Evolutionary conservation across 1,140 invertebrate species (phyloP), one percentile per base, ranked within the genome.

Genomic region (Brachionus angularis): DNA sequence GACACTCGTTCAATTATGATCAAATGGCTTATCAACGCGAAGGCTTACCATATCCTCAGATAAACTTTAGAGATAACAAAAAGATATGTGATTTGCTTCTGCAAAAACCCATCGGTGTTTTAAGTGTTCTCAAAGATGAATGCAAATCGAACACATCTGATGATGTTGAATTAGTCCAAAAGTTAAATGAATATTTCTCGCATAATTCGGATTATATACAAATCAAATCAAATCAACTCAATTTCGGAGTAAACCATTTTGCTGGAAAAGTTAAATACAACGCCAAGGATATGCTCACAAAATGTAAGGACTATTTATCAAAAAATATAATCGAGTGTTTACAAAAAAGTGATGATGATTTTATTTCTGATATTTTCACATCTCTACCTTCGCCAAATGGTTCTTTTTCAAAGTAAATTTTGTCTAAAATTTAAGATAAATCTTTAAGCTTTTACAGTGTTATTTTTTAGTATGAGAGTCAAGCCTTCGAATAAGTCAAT

Each of bases 271-370:
- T 70, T 7, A 52, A 52, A 44, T 52, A 70, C 21, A 27, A 33
- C 12, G 67, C 47, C 18, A 42, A 44, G 21, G 18, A 25, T n/a
- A 50, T 70, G 46, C 8, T 70, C 1, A 8, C n/a, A 7, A 70
- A 52, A 21, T 34, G 46, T 34, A 27, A 21, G 18, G 67, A 70
- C 39, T 42, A 47, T 53, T 50, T 70, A 29, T 39, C 33, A 29
- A 52, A 36, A 16, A 70, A 70, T 12, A 42, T 70, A 12, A 50
- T 70, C 44, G 67, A 70, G 27, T 70, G 67, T 31, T 25, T 70
- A 2, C 31, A 70, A 70, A 70, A 70, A 18, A 70, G 67, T 44
- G 67, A 67, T 50, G 62, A 67, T 31, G 23, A 10, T 25, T 67
- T 67, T n/a, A 50, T 67, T 34, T 46, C 62, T 5, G 62, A 67